Evolutionary conservation across 2,888 invertebrate genomes (phyloP), one percentile per base, ranked within the genome.

Genomic region (Polydesmus complanatus): DNA sequence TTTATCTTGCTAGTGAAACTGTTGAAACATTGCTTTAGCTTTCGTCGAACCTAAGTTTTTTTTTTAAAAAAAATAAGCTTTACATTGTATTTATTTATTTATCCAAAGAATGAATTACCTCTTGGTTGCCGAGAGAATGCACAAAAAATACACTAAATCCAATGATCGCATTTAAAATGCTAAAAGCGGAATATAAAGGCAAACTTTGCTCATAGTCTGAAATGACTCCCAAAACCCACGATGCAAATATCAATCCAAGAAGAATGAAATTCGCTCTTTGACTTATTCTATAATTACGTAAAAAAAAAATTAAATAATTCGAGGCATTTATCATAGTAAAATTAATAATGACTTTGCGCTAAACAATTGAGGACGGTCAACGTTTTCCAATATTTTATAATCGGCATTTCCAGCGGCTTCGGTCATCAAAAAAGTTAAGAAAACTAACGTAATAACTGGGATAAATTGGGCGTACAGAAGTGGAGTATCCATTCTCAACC

Each of bases 351-450:
- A 66, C 66, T 65, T 66, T 54, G 65, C 62, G 50, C 65, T 66
- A 51, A 66, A 60, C 5, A 67, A 63, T 47, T 69, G 68, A 3
- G 56, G 26, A 48, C 66, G 61, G 62, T 69, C 69, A 27, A 68
- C 58, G 14, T 66, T 65, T 56, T 67, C 66, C 14, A 70, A 60
- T 3, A 66, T 66, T 47, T 67, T 66, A 61, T 68, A 69, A 27
- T 68, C 65, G 1, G 67, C 68, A 5, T 67, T 66, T 21, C 70
- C 70, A 1, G 70, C 68, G 5, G 70, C 69, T 61, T 70, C 70
- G 1, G 68, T 66, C 62, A 70, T 61, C 8, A 68, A 64, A 56
- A 70, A 67, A 26, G 69, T 66, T 26, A 69, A 47, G 5, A 68
- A 62, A 37, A 67, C 66, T 19, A 69, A 50, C 11, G 56, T 25